Base-by-base conservation (phyloP, 2,888 invertebrate species). In the Acleris emargana region DNA sequence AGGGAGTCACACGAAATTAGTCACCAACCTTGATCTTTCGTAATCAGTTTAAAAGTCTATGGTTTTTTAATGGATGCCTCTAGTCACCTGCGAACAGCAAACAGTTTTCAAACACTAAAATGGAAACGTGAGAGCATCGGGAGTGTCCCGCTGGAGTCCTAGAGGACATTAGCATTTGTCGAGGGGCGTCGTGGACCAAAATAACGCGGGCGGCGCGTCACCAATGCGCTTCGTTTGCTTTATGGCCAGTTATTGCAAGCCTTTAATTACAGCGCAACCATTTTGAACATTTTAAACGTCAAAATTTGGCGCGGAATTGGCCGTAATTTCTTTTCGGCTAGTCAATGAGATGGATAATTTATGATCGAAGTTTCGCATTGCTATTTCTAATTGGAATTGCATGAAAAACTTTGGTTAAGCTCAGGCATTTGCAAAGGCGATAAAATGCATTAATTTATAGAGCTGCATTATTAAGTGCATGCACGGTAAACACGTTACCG, bases 141-240 rank as follows among this genome's bases (percentile, higher is more conserved):
- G 69, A 69, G 69, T 67, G 68, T 62, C 69, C 71, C 67, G 78
- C 88, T 88, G 88, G 86, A 87, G 88, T 85, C 90, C 90, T 87
- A 88, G 88, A 89, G 91, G 91, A 87, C 91, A 85, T 92, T 92
- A 92, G 88, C 91, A 91, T 91, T 91, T 89, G 88, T 86, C 84
- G 89, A 84, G 88, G 84, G 88, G 88, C 86, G 86, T 78, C 82
- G 83, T 72, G 78, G 81, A 86, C 90, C 79, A 83, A 88, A 91
- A 91, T 91, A 91, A 88, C 89, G 76, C 84, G 76, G 76, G 76
- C 80, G 84, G 81, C 80, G 84, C 89, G 87, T 89, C 91, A 88
- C 86, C 88, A 83, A 81, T 82, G 86, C 85, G 87, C 84, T 81
- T 81, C 84, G 85, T 83, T 86, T 86, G 85, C 84, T 88, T 88